Percentiles rank a stretch among this genome's conserved stretches.
Conservation (phyloP, 2,888 invertebrate species). For the Bombylius discolor region DNA sequence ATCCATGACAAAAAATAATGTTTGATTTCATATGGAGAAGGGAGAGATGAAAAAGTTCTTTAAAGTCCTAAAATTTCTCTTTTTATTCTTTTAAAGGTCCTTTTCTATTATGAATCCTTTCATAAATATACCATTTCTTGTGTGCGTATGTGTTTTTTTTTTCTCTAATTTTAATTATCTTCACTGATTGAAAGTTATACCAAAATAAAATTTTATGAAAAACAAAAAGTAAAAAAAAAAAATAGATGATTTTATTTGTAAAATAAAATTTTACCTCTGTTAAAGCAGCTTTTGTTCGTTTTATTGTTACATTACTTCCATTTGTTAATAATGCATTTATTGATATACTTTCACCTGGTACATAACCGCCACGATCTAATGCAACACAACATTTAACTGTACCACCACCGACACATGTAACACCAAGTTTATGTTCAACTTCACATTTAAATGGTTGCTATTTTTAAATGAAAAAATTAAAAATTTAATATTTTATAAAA, state of each 20-base stretch:
- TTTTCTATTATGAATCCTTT: too few species aligned
- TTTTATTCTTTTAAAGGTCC: too few species aligned
- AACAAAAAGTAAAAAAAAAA: background rate
- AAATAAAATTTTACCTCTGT: conserved; percentile 43
- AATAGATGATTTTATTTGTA: conserved; percentile 5
- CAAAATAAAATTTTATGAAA: too few species aligned
- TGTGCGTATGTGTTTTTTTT: background rate
- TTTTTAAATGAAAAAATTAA: conserved; percentile 20
- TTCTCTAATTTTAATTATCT: background rate
- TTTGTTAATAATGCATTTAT: conserved; percentile 77
- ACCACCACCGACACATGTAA: conserved; percentile 79
- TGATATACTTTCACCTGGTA: conserved; percentile 84
- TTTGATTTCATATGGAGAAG: too few species aligned
- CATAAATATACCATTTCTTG: too few species aligned
- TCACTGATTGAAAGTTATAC: too few species aligned
- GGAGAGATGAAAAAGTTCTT: too few species aligned
- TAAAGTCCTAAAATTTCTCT: too few species aligned
- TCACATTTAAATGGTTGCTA: conserved; percentile 84
- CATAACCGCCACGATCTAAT: conserved; percentile 84
- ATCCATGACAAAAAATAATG: too few species aligned
- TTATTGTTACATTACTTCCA: conserved; percentile 71
- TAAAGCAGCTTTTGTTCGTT: conserved; percentile 72
- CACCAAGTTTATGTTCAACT: conserved; percentile 79
- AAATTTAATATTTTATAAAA: background rate
- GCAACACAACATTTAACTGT: conserved; percentile 74